These are phyloP conservation scores for Tenthredo amoena DNA, from an alignment of 2,888 invertebrate genomes.

Conservation along the genomic window DNA sequence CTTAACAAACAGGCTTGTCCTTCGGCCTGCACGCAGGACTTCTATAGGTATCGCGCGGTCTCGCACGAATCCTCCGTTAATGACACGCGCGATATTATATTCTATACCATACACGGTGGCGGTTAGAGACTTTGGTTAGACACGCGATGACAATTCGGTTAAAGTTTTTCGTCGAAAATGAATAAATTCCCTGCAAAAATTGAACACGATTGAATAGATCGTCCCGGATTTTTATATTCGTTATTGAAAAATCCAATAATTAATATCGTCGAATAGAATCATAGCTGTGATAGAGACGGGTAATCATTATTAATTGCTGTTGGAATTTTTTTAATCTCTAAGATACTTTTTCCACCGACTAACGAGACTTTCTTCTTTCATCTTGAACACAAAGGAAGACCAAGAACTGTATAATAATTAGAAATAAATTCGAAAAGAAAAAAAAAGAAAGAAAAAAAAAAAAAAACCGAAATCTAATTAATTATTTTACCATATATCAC, in stretches of 20 bases:
- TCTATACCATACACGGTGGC: background rate
- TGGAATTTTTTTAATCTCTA: too few relatives aligned
- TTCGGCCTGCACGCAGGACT: slow-evolving; percentile 7
- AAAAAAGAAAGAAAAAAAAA: background rate
- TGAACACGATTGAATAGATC: background rate
- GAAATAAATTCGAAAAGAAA: too few relatives aligned
- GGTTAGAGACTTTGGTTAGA: background rate
- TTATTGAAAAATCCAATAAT: too few relatives aligned
- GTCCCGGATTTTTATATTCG: background rate
- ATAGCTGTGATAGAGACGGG: too few relatives aligned
- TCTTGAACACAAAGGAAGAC: too few relatives aligned
- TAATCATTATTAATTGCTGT: too few relatives aligned
- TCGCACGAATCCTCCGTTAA: background rate
- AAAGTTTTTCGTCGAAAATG: background rate
- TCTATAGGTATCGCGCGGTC: slow-evolving; percentile 14
- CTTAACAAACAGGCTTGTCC: slow-evolving; percentile 58
- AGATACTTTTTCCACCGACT: too few relatives aligned
- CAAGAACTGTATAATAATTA: too few relatives aligned
- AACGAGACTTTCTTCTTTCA: too few relatives aligned
- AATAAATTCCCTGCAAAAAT: background rate
- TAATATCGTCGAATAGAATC: too few relatives aligned
- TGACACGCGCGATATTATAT: background rate
- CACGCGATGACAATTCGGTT: background rate
- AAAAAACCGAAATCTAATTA: slow-evolving; percentile 24
- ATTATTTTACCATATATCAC: too few relatives aligned